Evolutionary conservation across 2,113 vertebrate species (phyloP).

Genomic region (Scalopus aquaticus): DNA sequence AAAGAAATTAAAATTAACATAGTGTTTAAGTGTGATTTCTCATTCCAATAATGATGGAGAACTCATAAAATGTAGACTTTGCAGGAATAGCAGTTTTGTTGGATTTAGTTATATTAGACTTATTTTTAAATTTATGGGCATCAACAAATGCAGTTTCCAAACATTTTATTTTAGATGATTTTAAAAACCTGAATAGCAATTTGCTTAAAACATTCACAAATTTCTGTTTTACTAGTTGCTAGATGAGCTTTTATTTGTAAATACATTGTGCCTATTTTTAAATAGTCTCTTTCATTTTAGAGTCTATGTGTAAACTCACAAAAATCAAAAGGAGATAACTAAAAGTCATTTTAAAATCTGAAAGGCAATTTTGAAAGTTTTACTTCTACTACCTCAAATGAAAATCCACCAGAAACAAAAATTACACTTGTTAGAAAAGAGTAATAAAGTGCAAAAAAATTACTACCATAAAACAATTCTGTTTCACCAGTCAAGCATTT

Average conservation of each 20-base stretch:
- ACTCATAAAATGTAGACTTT: constrained; percentile 53
- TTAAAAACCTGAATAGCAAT: constrained; percentile 55
- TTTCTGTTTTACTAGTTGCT: constrained; percentile 64
- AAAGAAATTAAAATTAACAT: constrained; percentile 61
- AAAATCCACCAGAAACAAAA: constrained; percentile 20
- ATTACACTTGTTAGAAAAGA: background rate
- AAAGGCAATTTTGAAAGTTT: constrained; percentile 49
- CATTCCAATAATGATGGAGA: constrained; percentile 51
- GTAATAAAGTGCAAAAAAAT: background rate
- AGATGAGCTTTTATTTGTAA: constrained; percentile 67
- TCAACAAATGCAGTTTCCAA: constrained; percentile 72
- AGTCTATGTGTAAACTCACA: constrained; percentile 29
- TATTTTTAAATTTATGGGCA: constrained; percentile 70
- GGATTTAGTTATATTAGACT: constrained; percentile 44
- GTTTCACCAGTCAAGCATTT: background rate
- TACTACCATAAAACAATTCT: background rate
- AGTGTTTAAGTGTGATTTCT: constrained; percentile 59
- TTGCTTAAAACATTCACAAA: constrained; percentile 53
- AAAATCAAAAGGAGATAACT: constrained; percentile 39
- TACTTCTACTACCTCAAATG: background rate
- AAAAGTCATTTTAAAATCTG: constrained; percentile 44
- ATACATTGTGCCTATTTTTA: constrained; percentile 56
- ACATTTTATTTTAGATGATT: constrained; percentile 70
- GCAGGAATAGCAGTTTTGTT: constrained; percentile 65
- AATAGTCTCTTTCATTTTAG: constrained; percentile 35